Conservation (phyloP, 2,797 vertebrate genomes). For the Ptychobarbus kaznakovi region DNA sequence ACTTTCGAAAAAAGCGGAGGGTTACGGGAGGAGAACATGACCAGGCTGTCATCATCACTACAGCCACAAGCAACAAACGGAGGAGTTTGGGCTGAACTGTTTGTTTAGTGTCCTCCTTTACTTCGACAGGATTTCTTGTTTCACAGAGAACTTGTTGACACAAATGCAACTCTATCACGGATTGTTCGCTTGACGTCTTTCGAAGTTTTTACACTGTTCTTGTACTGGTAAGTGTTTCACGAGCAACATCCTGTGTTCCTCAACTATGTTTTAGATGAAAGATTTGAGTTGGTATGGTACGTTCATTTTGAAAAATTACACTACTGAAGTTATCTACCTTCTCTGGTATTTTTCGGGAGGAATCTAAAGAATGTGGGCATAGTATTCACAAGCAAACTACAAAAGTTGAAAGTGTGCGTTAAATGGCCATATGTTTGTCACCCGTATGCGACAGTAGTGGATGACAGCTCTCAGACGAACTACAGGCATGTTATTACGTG, state of each 20-base stretch:
- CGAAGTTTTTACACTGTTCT: conserved; percentile 5
- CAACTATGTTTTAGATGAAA: neutral
- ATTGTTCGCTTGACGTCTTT: neutral
- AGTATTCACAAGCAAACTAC: conserved; percentile 14
- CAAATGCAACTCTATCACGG: conserved; percentile 12
- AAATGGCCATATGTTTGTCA: conserved; percentile 4
- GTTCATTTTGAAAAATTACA: neutral
- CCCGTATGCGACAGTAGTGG: neutral
- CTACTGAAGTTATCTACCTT: neutral
- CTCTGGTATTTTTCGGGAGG: neutral
- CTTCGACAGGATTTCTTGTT: neutral
- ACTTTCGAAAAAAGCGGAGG: conserved; percentile 41
- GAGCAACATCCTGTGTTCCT: neutral
- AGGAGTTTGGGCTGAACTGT: neutral
- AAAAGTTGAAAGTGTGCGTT: conserved; percentile 21
- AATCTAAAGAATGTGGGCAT: neutral
- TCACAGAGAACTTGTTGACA: neutral
- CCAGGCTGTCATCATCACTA: conserved; percentile 8
- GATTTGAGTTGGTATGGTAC: no score
- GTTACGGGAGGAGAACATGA: conserved; percentile 2
- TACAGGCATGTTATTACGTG: neutral
- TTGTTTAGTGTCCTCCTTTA: neutral
- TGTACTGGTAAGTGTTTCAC: conserved; percentile 29
- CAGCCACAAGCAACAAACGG: conserved; percentile 8
- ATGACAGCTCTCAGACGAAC: neutral